A percentile compares a stretch with the other conserved stretches of the same genome.
phyloP scores from a whole-genome alignment of 2,797 vertebrate genomes.

The Pteronotus mesoamericanus region DNA sequence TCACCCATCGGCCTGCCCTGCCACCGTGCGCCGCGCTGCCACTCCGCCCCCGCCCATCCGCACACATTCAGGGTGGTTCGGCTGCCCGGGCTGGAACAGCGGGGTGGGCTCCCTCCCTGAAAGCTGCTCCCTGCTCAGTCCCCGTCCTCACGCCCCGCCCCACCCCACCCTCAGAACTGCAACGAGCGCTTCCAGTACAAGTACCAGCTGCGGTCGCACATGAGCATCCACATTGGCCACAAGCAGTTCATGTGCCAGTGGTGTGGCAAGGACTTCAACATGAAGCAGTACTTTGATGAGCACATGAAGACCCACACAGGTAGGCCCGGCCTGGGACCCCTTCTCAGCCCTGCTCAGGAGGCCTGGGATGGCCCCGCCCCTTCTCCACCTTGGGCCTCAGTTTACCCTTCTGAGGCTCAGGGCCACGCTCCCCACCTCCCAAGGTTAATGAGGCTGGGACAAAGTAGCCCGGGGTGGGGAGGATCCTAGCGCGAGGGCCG shows the following conservation, averaged over 20 bases:
- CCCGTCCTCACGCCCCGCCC: neutral
- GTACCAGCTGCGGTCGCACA: conserved; percentile 98
- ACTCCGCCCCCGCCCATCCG: too few relatives aligned
- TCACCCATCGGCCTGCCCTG: accelerated
- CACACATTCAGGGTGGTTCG: neutral
- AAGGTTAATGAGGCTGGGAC: neutral
- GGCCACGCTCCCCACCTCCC: neutral
- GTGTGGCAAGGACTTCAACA: conserved; percentile 99
- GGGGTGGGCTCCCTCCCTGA: neutral
- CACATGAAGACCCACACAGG: conserved; percentile 96
- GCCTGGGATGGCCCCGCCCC: neutral
- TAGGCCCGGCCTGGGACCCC: too few relatives aligned
- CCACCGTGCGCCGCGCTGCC: accelerated
- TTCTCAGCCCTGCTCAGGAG: neutral
- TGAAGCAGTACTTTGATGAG: conserved; percentile 99
- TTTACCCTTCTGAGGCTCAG: neutral
- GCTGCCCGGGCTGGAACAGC: accelerated
- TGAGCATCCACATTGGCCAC: conserved; percentile 99
- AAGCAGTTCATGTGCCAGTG: conserved; percentile 99
- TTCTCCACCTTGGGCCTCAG: accelerated
- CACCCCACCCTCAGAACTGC: conserved; percentile 85
- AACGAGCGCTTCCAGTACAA: conserved; percentile 97
- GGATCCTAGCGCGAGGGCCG: accelerated
- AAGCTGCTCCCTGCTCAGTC: neutral
- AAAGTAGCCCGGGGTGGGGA: accelerated